Percentiles rank a stretch among this genome's conserved stretches.
Evolutionary conservation across 2,113 vertebrate genomes (phyloP).

Genomic region (Carassius carassius): DNA sequence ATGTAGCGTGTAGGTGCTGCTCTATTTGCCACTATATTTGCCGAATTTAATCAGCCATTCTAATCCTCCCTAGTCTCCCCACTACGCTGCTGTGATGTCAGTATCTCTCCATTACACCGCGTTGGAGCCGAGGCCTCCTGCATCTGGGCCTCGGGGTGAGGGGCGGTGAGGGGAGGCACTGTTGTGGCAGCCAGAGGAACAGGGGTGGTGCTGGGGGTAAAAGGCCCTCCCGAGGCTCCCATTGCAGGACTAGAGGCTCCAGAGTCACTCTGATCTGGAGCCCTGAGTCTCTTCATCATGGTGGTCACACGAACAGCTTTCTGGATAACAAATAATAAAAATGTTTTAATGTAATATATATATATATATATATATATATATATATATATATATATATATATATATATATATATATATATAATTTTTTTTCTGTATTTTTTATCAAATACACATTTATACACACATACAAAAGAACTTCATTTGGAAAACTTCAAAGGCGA

Average conservation of each 20-base stretch:
- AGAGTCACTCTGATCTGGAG: slow-evolving; percentile 83
- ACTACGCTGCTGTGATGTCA: slow-evolving; percentile 64
- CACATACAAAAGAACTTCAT: no score
- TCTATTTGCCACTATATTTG: slow-evolving; percentile 6
- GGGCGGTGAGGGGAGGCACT: slow-evolving; percentile 52
- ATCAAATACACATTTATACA: no score
- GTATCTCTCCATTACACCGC: slow-evolving; percentile 79
- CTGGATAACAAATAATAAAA: slow-evolving; percentile 67
- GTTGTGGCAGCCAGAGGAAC: slow-evolving; percentile 60
- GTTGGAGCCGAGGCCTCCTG: slow-evolving; percentile 66
- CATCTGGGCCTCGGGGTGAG: slow-evolving; percentile 60
- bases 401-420: no score
- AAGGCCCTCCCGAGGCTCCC: slow-evolving; percentile 64
- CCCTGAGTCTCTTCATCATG: slow-evolving; percentile 94
- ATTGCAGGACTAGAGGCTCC: slow-evolving; percentile 66
- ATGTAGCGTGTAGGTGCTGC: slow-evolving; percentile 30
- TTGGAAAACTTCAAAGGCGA: no score
- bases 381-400: no score
- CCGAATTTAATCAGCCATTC: slow-evolving; percentile 66
- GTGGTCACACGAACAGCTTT: slow-evolving; percentile 97
- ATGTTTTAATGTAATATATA: no score
- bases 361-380: no score
- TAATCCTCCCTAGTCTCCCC: slow-evolving; percentile 74
- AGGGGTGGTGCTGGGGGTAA: slow-evolving; percentile 54
- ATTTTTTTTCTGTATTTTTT: no score